Evolutionary conservation across 2,888 invertebrate genomes (phyloP), one percentile per base, ranked within the genome.

Genomic region (Xiphydria camelus): DNA sequence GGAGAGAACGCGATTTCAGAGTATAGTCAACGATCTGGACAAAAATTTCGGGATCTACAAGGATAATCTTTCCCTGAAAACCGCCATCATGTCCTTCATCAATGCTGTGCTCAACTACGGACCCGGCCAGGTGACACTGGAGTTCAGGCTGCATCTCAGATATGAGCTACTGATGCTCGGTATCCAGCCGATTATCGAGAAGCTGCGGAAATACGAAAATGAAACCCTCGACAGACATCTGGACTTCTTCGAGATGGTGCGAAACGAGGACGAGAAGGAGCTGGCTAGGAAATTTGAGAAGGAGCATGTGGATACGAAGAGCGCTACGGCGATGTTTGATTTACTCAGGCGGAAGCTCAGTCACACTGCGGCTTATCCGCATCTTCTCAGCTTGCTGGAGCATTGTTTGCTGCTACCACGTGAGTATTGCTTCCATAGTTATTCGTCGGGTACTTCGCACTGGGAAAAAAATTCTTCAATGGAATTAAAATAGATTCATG

Each of bases 201-300:
- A 95, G 75, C 81, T 97, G 12, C 81, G 94, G 40, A 87, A 87
- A 65, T 92, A 94, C 75, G 94, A 95, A 72, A 96, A 96, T 77
- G 92, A 94, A 65, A 95, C 94, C 0, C 78, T 96, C 43, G 92
- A 96, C 73, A 85, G 95, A 63, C 98, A 98, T 84, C 85, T 98
- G 77, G 97, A 98, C 75, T 94, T 98, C 78, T 98, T 98, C 78
- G 98, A 98, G 78, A 95, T 97, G 94, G 91, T 96, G 15, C 84
- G 97, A 33, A 91, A 89, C 66, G 96, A 97, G 77, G 98, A 98
- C 76, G 98, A 98, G 75, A 89, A 92, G 64, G 94, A 96, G 72
- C 76, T 98, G 50, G 91, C 94, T 3, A 82, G 94, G 52, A 87
- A 91, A 62, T 94, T 93, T 78, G 92, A 94, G 70, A 85, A 88